Evolutionary conservation across 2,113 vertebrate species (phyloP), one percentile per base, ranked within the genome.

Genomic region (Melanotaenia duboulayi): DNA sequence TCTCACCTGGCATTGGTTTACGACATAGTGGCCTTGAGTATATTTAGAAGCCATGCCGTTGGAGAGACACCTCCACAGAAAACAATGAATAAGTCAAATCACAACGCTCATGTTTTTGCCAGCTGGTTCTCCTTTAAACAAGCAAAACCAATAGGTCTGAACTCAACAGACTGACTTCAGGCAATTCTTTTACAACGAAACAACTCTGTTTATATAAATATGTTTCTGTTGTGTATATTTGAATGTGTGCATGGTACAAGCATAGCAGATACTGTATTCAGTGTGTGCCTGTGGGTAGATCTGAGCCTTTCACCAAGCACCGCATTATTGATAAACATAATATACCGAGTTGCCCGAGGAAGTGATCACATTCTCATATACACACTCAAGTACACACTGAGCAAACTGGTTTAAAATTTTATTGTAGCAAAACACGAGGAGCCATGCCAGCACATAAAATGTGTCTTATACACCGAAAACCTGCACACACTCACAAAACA

Each of bases 251-350:
- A 39, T 16, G 32, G 12, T 32, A 7, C 56, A 22, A 52, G 52
- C 52, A 28, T 28, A 6, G 3, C 28, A 28, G 28, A 28, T 28
- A 28, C 28, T 4, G 28, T 28, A 28, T 28, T 28, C 28, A 28
- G 28, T 40, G 19, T 44, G 23, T 37, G n/a, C 11, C 11, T 20
- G n/a, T 22, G 22, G 19, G 32, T 22, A 42, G 48, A 64, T 56
- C 1, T 69, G 28, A 58, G 67, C 40, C 75, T 55, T 74, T 74
- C 63, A 71, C 32, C 52, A 19, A 39, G 42, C 16, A 24, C 24
- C 20, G 66, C 61, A 64, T 74, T 65, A 76, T 35, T 80, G 56
- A 82, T 68, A 46, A 74, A 79, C 62, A 57, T 62, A 54, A 69
- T 50, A 73, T 54, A 70, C 52, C 28, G 11, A 39, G 58, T 50